Base-by-base conservation (phyloP, 2,113 vertebrate species). In the Percina caprodes region DNA sequence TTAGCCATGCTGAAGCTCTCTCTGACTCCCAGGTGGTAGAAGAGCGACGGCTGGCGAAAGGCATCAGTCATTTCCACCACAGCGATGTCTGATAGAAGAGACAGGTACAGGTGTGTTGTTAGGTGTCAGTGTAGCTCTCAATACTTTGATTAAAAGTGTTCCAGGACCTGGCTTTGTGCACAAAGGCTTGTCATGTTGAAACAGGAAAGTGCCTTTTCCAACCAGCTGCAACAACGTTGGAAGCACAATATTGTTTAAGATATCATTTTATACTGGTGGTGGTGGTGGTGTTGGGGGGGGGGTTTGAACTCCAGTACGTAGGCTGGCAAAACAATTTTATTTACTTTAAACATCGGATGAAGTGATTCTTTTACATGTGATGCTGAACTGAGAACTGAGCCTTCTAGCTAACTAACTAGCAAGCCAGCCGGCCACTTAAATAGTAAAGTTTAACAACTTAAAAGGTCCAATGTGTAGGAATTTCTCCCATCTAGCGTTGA, bases 1-100 rank as follows among this genome's bases (percentile, higher is more conserved):
- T 99, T 99, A 85, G 97, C 98, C 97, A 99, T 98, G 92, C 98
- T 98, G 97, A 99, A 99, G 91, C 98, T 99, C 88, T 99, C 98
- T 85, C 98, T 88, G 85, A 99, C 98, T 39, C 98, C 98, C 35
- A 99, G 96, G 85, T 99, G 98, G 94, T 99, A 99, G 89, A 99
- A 99, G 52, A 99, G 94, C 1, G 98, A 99, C 0, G 97, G 98
- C 67, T 99, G 98, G n/a, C 98, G 97, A 91, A 99, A 99, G 15
- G 98, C 98, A 0, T 99, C 98, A 0, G 96, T 99, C 97, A 99
- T 99, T 94, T 99, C 98, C 89, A 99, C 98, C 14, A 99, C 98
- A 0, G 98, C 98, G 2, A 99, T 96, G 91, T 99, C 98, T 99
- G 84, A 62, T 0, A 75, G 79, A 4, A 10, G 30, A 1, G 21